A percentile compares a stretch with the other conserved stretches of the same genome.
These are phyloP conservation scores for Clarias macrocephalus DNA, from an alignment of 2,113 vertebrate genomes.

Conservation along the genomic window DNA sequence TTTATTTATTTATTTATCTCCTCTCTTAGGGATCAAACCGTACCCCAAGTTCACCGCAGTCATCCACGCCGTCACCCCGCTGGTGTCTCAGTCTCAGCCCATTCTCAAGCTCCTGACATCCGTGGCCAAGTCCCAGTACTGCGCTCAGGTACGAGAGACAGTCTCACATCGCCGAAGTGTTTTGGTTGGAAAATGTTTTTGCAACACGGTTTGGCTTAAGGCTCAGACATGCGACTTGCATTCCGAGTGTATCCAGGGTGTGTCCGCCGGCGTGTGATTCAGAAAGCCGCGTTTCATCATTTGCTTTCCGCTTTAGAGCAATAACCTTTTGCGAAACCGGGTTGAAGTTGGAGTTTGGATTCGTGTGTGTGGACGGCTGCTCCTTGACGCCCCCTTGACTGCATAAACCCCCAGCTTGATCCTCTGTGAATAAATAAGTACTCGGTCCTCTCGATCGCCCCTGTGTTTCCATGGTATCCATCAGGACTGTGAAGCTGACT, in stretches of 20 bases:
- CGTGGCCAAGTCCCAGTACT: constrained; percentile 97
- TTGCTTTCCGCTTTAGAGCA: neutral
- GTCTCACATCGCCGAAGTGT: neutral
- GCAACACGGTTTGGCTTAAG: neutral
- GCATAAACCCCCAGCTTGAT: constrained; percentile 37
- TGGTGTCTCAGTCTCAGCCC: constrained; percentile 98
- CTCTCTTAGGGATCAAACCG: constrained; percentile 84
- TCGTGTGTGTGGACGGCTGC: neutral
- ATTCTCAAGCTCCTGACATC: constrained; percentile 95
- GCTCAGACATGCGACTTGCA: neutral
- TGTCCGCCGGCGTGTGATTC: neutral
- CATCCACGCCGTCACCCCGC: constrained; percentile 94
- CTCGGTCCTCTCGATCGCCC: constrained; percentile 14
- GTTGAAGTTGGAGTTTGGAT: neutral
- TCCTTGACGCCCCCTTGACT: neutral
- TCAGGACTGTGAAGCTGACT: constrained; percentile 33
- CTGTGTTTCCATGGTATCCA: constrained; percentile 51
- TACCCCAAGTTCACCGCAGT: constrained; percentile 93
- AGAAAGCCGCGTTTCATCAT: neutral
- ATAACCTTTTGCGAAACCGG: neutral
- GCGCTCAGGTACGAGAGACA: constrained; percentile 84
- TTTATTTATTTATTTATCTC: constrained; percentile 53
- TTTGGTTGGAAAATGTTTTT: neutral
- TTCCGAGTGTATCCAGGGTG: neutral
- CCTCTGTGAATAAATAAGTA: constrained; percentile 34